Base-by-base conservation (phyloP, 2,113 vertebrate species). In the Crotalus tigris region DNA sequence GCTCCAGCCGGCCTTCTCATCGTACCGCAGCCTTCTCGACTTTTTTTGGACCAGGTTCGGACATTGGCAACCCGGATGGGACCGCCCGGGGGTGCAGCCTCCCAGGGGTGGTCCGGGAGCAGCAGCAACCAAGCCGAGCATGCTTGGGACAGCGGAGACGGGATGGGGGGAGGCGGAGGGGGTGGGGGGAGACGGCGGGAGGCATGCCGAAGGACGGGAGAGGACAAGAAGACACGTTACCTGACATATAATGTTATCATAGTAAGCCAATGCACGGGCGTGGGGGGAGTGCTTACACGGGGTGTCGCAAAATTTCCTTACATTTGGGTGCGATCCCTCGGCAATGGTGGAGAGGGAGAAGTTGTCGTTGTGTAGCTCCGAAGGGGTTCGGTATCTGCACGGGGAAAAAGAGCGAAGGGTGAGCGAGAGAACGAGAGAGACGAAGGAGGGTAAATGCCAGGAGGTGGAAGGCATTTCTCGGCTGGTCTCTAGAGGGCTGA, bases 281-380 rank as follows among this genome's bases (percentile, higher is more conserved):
- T 97, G 98, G 97, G 98, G 98, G 88, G 95, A 7, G 96, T 98
- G 98, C 97, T 97, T 96, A 98, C 97, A 95, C 95, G 97, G 96
- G 92, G 98, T 97, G 97, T 97, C 96, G 91, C 97, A 97, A 96
- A 97, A 97, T 98, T 97, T 99, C 98, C 99, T 99, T 99, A 99
- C 99, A 94, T 99, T 99, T 98, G 99, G 98, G 97, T 99, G 99
- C 96, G 99, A 99, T 98, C 99, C 99, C 98, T 99, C 99, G 93
- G 99, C 99, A 97, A 99, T 99, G 97, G 99, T 99, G 97, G 99
- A 99, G 95, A 99, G 98, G 95, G 99, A 99, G 98, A 99, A 99
- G 98, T 99, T 99, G 98, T 99, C 99, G 69, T 99, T 99, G 98
- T 99, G 99, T 95, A 99, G 98, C 98, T 99, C 99, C 90, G 99